Conservation (phyloP, 2,888 invertebrate species). For the Drosophila parthenogenetica region DNA sequence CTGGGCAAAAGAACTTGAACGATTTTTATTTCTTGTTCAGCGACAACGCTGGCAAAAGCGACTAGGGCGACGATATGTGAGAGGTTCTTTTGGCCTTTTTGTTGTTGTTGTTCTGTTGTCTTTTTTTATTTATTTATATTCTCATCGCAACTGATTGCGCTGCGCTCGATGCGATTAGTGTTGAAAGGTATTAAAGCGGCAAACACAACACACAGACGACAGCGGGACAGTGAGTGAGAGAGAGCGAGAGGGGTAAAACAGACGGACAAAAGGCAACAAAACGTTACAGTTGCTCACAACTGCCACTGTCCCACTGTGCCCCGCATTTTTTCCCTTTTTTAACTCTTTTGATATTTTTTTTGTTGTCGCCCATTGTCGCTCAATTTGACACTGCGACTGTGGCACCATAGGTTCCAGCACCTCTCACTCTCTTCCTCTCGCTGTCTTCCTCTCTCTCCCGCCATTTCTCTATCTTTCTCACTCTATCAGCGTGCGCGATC, state of each 20-base stretch:
- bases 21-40: constrained; percentile 81
- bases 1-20: constrained; percentile 74
- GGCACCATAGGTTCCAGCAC: constrained; percentile 35
- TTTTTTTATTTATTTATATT: constrained; percentile 83
- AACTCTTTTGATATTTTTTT: constrained; percentile 10
- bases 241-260: background rate
- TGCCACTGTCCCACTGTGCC: constrained; percentile 81
- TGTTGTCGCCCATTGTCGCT: constrained; percentile 79
- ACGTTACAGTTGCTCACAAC: constrained; percentile 76
- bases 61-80: constrained; percentile 71
- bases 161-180: constrained; percentile 84
- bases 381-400: constrained; percentile 76
- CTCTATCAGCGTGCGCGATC: constrained; percentile 2
- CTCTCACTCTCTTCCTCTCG: constrained; percentile 1
- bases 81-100: constrained; percentile 33
- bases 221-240: constrained; percentile 1
- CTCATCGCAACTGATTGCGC: constrained; percentile 85
- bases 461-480: constrained; percentile 21
- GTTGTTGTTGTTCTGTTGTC: constrained; percentile 35
- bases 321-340: constrained; percentile 39
- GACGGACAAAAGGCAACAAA: constrained; percentile 70
- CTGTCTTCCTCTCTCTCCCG: background rate
- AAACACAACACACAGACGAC: constrained; percentile 82
- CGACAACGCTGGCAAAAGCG: constrained; percentile 58
- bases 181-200: constrained; percentile 85